Conservation (phyloP, 2,797 vertebrate genomes). For the Ispidina lecontei region DNA sequence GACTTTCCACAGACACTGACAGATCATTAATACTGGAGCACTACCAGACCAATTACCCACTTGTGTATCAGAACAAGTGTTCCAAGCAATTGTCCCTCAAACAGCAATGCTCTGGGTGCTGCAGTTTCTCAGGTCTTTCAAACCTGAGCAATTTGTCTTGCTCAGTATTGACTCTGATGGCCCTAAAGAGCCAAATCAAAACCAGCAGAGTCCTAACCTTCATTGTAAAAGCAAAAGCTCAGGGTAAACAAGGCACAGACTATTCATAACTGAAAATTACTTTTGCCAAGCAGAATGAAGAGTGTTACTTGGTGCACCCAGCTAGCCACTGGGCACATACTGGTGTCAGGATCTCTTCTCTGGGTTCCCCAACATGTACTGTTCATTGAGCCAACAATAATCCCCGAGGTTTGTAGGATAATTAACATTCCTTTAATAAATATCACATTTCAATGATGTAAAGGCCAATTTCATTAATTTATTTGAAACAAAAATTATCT, state of each 20-base stretch:
- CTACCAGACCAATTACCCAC: neutral
- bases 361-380: fast-evolving
- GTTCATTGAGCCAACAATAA: neutral
- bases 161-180: neutral
- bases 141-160: neutral
- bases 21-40: neutral
- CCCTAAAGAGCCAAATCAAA: neutral
- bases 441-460: neutral
- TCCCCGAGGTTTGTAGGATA: neutral
- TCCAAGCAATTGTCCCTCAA: neutral
- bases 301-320: neutral
- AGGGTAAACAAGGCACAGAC: neutral
- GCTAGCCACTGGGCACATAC: neutral
- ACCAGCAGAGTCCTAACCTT: neutral
- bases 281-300: neutral
- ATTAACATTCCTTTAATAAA: neutral
- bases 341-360: neutral
- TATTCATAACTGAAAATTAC: neutral
- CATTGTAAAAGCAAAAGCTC: neutral
- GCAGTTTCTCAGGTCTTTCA: neutral
- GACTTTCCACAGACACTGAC: neutral
- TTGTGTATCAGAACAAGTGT: neutral
- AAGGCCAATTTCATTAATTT: neutral
- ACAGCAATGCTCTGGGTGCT: neutral
- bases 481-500: neutral